Percentiles rank a stretch among this genome's conserved stretches.
These are phyloP conservation scores for Pangasius krempfi DNA, from an alignment of 2,797 vertebrate genomes.

Conservation along the genomic window DNA sequence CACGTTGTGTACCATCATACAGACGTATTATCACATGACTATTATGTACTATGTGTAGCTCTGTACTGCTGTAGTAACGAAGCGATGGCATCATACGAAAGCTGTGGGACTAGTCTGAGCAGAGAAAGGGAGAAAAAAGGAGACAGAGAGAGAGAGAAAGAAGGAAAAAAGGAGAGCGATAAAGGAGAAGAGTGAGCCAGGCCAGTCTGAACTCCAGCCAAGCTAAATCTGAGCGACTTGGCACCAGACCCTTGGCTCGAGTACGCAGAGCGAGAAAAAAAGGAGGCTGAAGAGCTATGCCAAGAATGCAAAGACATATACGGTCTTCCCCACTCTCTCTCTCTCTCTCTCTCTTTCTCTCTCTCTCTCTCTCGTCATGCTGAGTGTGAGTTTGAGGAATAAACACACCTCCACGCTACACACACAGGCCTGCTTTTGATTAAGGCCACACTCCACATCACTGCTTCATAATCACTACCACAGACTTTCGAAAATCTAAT, in stretches of 20 bases:
- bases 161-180: conserved; percentile 53
- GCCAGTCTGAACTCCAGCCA: conserved; percentile 71
- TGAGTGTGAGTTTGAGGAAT: conserved; percentile 40
- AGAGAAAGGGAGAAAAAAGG: conserved; percentile 31
- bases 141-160: conserved; percentile 43
- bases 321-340: conserved; percentile 52
- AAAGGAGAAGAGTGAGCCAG: conserved; percentile 62
- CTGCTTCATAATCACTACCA: conserved; percentile 44
- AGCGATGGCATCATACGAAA: conserved; percentile 52
- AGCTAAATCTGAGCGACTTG: conserved; percentile 77
- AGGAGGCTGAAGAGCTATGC: conserved; percentile 73
- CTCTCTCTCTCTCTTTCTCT: conserved; percentile 29
- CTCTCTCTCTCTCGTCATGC: conserved; percentile 1
- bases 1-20: not conserved
- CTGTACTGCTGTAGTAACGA: not conserved
- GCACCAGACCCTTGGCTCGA: conserved; percentile 75
- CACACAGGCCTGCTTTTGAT: conserved; percentile 45
- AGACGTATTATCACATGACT: too few species aligned
- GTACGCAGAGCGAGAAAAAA: conserved; percentile 62
- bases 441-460: conserved; percentile 35
- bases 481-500: conserved; percentile 29
- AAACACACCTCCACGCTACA: conserved; percentile 29
- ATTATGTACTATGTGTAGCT: not conserved
- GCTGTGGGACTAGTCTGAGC: conserved; percentile 48
- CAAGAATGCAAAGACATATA: conserved; percentile 80